Percentiles rank a stretch among this genome's conserved stretches.
phyloP scores from a whole-genome alignment of 2,888 invertebrate genomes.

The Clanis bilineata region DNA sequence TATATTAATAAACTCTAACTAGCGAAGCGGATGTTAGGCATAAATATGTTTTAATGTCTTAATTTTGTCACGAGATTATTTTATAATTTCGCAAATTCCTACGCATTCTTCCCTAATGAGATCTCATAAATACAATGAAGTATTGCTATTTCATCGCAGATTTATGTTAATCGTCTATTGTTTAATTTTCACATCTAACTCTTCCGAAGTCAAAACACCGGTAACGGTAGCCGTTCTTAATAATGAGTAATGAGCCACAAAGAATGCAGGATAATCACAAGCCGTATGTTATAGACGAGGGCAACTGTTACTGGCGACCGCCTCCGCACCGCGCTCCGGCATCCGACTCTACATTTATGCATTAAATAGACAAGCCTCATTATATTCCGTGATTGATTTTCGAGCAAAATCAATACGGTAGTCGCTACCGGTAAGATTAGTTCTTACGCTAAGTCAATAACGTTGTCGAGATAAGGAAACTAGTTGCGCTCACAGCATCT shows the following conservation, averaged over 20 bases:
- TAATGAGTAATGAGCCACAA: slow-evolving; percentile 72
- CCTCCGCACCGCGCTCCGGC: background rate
- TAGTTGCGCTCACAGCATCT: slow-evolving; percentile 7
- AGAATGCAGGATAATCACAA: slow-evolving; percentile 47
- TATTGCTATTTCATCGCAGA: slow-evolving; percentile 11
- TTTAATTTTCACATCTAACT: slow-evolving; percentile 30
- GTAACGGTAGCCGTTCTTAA: slow-evolving; percentile 72
- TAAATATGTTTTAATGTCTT: background rate
- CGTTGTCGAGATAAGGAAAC: slow-evolving; percentile 5
- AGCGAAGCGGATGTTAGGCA: background rate
- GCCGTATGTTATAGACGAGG: slow-evolving; percentile 24
- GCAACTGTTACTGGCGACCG: slow-evolving; percentile 7
- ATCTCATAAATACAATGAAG: slow-evolving; percentile 18
- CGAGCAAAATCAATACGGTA: slow-evolving; percentile 64
- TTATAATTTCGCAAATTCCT: background rate
- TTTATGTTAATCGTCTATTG: slow-evolving; percentile 14
- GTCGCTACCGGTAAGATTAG: slow-evolving; percentile 50
- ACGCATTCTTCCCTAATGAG: slow-evolving; percentile 9
- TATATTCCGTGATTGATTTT: slow-evolving; percentile 66
- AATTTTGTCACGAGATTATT: background rate
- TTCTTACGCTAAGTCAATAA: slow-evolving; percentile 14
- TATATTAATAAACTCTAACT: background rate
- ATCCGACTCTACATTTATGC: slow-evolving; percentile 24
- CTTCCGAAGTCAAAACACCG: slow-evolving; percentile 34
- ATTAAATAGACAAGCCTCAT: slow-evolving; percentile 57